Evolutionary conservation across 2,113 vertebrate genomes (phyloP).

Genomic region (Callithrix jacchus): DNA sequence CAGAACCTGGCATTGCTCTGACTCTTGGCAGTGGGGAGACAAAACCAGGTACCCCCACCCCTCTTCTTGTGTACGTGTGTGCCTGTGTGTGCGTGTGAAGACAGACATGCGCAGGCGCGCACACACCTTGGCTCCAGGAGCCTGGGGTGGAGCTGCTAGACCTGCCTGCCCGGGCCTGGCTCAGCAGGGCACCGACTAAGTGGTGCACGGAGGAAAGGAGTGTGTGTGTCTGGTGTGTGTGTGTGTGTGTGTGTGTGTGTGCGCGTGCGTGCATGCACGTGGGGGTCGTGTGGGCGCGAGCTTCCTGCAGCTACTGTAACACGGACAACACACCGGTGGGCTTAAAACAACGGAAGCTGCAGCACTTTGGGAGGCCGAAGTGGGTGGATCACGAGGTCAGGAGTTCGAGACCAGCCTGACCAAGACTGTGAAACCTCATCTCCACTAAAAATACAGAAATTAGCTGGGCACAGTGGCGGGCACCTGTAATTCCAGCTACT

Average conservation of each 20-base stretch:
- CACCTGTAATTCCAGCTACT: no score
- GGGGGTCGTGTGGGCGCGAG: background rate
- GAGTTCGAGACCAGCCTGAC: no score
- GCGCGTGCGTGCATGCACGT: accelerated
- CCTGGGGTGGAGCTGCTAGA: background rate
- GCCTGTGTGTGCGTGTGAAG: background rate
- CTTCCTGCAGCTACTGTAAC: background rate
- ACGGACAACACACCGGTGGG: no score
- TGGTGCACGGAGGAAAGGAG: background rate
- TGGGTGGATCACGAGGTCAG: no score
- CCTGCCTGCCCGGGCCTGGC: background rate
- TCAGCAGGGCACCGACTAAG: background rate
- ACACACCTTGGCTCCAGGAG: background rate
- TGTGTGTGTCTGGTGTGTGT: no score
- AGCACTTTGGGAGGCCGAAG: no score
- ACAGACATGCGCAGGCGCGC: no score
- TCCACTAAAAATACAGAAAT: no score
- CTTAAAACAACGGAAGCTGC: background rate
- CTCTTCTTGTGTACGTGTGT: no score
- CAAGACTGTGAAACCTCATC: no score
- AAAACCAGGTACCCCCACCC: background rate
- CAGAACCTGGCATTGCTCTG: background rate
- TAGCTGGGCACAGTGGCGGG: no score
- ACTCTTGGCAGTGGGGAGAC: background rate
- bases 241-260: accelerated